Conservation (phyloP, 1,140 invertebrate genomes). For the Coelopa frigida region DNA sequence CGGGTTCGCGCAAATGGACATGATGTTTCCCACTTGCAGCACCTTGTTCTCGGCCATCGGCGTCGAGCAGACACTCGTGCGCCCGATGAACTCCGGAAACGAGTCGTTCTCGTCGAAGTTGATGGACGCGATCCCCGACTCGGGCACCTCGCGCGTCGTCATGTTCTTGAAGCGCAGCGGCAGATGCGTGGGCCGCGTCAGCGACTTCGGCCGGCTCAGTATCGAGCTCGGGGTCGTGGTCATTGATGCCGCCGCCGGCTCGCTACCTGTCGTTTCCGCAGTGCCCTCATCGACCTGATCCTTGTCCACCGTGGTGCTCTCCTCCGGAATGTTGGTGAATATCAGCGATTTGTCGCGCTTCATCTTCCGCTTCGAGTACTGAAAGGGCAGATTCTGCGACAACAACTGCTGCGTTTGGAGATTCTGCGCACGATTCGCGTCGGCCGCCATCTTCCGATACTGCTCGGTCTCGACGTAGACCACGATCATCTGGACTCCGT, state of each 20-base stretch:
- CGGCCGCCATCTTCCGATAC: conserved; percentile 47
- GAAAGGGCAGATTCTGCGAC: conserved; percentile 25
- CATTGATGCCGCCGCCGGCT: background rate
- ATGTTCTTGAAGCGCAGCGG: conserved; percentile 51
- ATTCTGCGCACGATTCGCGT: conserved; percentile 36
- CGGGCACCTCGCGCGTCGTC: conserved; percentile 49
- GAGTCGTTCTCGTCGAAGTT: conserved; percentile 42
- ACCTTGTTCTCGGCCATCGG: conserved; percentile 67
- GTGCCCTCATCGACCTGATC: conserved; percentile 6
- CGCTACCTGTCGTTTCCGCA: background rate
- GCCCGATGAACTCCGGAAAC: conserved; percentile 51
- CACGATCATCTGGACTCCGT: conserved; percentile 68
- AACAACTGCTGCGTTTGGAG: conserved; percentile 26
- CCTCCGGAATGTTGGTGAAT: conserved; percentile 70
- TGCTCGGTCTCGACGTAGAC: conserved; percentile 63
- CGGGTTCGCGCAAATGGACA: conserved; percentile 57
- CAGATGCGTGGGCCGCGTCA: conserved; percentile 49
- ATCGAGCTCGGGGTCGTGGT: background rate
- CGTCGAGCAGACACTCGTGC: conserved; percentile 65
- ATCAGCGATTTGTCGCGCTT: conserved; percentile 69
- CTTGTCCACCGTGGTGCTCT: conserved; percentile 38
- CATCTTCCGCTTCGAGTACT: conserved; percentile 49
- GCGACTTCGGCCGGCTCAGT: conserved; percentile 24
- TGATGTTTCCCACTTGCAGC: conserved; percentile 58
- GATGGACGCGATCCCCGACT: conserved; percentile 43